A percentile compares a stretch with the other conserved stretches of the same genome.
These are phyloP conservation scores for Rotaria magnacalcarata DNA, from an alignment of 2,888 invertebrate genomes.

Conservation along the genomic window DNA sequence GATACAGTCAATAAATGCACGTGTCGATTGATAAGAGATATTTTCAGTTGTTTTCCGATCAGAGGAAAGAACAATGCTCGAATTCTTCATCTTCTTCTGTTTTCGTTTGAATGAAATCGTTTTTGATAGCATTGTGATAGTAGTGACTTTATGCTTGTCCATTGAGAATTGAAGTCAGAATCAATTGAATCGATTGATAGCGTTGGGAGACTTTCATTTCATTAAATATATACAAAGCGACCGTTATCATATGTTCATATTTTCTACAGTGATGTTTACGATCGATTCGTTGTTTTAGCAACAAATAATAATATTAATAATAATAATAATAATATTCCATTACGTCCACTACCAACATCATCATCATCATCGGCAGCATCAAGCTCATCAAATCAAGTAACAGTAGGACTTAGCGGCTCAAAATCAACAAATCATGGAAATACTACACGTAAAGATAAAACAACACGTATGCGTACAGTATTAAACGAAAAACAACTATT, in stretches of 20 bases:
- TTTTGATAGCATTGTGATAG: not conserved
- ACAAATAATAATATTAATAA: not conserved
- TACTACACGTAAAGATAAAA: slow-evolving; percentile 64
- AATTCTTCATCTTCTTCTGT: not conserved
- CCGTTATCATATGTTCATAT: too few species aligned
- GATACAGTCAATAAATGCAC: slow-evolving; percentile 29
- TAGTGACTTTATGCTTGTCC: not conserved
- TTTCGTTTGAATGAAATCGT: not conserved
- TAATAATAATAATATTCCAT: not conserved
- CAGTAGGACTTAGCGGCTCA: not conserved
- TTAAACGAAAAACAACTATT: slow-evolving; percentile 96
- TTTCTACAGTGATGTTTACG: too few species aligned
- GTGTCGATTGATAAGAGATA: slow-evolving; percentile 26
- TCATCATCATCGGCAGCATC: slow-evolving; percentile 3
- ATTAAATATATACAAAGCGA: not conserved
- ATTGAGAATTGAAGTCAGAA: not conserved
- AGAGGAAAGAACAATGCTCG: not conserved
- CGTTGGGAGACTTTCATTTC: not conserved
- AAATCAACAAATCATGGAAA: not conserved
- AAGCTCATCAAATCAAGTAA: not conserved
- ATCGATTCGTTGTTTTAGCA: not conserved
- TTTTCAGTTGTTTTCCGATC: not conserved
- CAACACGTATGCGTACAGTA: slow-evolving; percentile 95
- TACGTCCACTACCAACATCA: slow-evolving; percentile 11
- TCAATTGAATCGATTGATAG: not conserved